Conservation (phyloP, 1,140 invertebrate genomes). For the Colletes latitarsis region DNA sequence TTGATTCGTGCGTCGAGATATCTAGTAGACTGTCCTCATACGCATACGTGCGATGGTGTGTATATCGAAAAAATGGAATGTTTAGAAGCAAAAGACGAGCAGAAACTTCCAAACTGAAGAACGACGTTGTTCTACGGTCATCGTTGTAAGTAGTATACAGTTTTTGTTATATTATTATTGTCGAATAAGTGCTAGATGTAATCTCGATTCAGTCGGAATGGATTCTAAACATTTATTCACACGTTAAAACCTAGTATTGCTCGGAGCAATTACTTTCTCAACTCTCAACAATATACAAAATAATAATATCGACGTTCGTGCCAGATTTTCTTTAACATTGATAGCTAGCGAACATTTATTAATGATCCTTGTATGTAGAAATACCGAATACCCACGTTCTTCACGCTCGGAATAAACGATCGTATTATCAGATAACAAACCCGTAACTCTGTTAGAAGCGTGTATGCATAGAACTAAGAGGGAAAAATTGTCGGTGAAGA, state of each 20-base stretch:
- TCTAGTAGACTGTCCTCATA: neutral
- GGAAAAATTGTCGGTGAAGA: constrained; percentile 24
- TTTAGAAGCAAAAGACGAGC: neutral
- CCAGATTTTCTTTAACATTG: too few species aligned
- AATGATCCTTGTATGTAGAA: neutral
- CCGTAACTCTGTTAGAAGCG: neutral
- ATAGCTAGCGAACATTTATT: too few species aligned
- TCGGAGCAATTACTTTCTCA: too few species aligned
- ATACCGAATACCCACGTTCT: constrained; percentile 12
- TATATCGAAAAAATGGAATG: too few species aligned
- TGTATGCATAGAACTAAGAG: constrained; percentile 3
- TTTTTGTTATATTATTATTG: neutral
- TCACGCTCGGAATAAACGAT: constrained; percentile 12
- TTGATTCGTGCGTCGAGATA: neutral
- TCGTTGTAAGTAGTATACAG: neutral
- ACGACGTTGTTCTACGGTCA: neutral
- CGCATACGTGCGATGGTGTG: neutral
- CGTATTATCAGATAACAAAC: constrained; percentile 30
- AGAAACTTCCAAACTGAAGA: neutral
- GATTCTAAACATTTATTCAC: too few species aligned
- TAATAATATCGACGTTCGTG: too few species aligned
- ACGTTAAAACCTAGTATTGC: too few species aligned
- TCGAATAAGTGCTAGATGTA: too few species aligned
- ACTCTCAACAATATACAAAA: too few species aligned
- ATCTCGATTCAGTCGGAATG: too few species aligned